A percentile compares a stretch with the other conserved stretches of the same genome.
Conservation (phyloP, 2,113 vertebrate species). For the Astatotilapia flaviijosephi region DNA sequence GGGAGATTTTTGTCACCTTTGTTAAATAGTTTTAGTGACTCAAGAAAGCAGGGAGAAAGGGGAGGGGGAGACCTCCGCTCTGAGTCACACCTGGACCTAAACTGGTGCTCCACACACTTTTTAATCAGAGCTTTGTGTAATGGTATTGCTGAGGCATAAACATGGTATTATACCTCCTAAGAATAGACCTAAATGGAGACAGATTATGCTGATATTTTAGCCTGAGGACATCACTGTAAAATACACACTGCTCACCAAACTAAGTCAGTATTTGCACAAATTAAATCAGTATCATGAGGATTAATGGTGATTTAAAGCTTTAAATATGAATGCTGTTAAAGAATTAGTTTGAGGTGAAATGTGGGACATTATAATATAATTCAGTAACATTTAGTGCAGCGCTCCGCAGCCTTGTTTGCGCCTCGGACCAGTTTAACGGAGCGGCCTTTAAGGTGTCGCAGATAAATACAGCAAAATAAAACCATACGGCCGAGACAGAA, state of each 20-base stretch:
- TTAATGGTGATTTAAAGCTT: background rate
- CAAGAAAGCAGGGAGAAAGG: background rate
- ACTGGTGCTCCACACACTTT: background rate
- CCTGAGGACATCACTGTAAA: rapidly evolving
- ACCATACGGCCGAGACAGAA: rapidly evolving
- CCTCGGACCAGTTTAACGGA: background rate
- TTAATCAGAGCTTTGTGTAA: background rate
- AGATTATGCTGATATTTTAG: background rate
- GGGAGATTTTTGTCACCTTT: background rate
- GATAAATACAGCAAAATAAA: rapidly evolving
- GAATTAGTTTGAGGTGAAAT: background rate
- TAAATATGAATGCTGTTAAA: rapidly evolving
- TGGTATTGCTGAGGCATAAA: background rate
- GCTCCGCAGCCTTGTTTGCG: background rate
- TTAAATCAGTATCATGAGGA: background rate
- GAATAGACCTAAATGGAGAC: background rate
- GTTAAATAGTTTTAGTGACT: background rate
- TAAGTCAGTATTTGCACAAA: background rate
- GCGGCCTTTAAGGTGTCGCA: rapidly evolving
- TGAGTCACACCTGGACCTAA: background rate
- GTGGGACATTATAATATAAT: background rate
- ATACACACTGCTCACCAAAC: background rate
- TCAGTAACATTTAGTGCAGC: background rate
- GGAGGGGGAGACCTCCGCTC: background rate
- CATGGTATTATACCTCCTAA: background rate